These are phyloP conservation scores for Seriola rivoliana DNA, from an alignment of 2,113 vertebrate genomes.

Conservation along the genomic window DNA sequence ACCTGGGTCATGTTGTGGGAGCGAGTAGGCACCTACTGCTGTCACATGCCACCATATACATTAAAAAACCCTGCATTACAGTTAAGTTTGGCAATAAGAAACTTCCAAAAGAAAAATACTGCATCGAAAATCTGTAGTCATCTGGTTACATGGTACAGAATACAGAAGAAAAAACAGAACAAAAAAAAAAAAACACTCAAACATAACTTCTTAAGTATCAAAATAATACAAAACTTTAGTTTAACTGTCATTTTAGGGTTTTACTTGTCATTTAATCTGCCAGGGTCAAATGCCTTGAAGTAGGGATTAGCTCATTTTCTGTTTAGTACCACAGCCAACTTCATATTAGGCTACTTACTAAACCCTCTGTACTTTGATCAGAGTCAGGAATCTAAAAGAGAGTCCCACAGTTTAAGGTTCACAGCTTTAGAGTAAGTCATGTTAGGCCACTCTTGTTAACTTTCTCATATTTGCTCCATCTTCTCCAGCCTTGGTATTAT, in stretches of 20 bases:
- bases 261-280: constrained; percentile 22
- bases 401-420: background rate
- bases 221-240: background rate
- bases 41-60: too few species aligned
- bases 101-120: too few species aligned
- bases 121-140: too few species aligned
- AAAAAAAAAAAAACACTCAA: background rate
- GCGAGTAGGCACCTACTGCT: too few species aligned
- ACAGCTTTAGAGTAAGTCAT: background rate
- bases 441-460: background rate
- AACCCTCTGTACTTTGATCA: constrained; percentile 42
- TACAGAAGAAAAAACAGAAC: background rate
- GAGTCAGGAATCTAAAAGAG: background rate
- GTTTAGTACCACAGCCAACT: constrained; percentile 26
- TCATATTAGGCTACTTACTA: constrained; percentile 32
- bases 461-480: background rate
- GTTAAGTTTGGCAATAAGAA: too few species aligned
- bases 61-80: too few species aligned
- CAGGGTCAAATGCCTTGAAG: constrained; percentile 39
- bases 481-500: background rate
- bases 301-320: constrained; percentile 34
- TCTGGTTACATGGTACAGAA: too few species aligned
- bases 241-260: background rate
- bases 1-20: background rate
- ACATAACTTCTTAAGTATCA: background rate